phyloP scores from a whole-genome alignment of 2,888 invertebrate genomes.

The Lochmaea crataegi region DNA sequence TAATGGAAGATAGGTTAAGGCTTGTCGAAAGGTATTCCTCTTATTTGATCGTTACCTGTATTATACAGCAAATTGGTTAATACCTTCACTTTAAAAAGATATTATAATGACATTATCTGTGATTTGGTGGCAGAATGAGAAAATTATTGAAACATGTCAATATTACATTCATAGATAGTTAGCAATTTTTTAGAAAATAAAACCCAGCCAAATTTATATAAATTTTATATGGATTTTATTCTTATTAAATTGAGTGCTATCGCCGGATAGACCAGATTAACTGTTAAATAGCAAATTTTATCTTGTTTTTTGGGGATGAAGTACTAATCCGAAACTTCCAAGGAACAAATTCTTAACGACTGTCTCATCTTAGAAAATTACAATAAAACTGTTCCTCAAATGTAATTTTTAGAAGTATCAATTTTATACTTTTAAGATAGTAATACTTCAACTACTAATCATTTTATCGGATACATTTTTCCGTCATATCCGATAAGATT shows the following conservation, averaged over 20 bases:
- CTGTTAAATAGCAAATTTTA: constrained; percentile 29
- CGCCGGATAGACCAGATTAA: constrained; percentile 16
- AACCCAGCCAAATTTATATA: neutral
- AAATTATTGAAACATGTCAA: constrained; percentile 25
- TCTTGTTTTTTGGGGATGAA: constrained; percentile 36
- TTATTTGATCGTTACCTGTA: constrained; percentile 16
- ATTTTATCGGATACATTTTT: no score
- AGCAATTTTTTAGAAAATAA: constrained; percentile 13
- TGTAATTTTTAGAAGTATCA: neutral
- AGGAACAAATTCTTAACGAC: neutral
- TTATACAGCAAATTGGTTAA: constrained; percentile 20
- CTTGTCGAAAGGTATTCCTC: neutral
- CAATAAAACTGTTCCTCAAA: neutral
- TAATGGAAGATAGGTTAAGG: neutral
- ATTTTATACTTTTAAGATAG: no score
- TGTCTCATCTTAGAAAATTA: neutral
- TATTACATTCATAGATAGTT: constrained; percentile 14
- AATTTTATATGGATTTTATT: constrained; percentile 13
- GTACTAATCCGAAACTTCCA: constrained; percentile 12
- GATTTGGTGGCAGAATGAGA: constrained; percentile 23
- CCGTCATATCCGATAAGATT: no score
- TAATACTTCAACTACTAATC: no score
- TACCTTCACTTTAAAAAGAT: constrained; percentile 21
- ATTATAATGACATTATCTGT: constrained; percentile 20
- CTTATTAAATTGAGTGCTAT: constrained; percentile 16